Percentiles rank a stretch among this genome's conserved stretches.
phyloP scores from a whole-genome alignment of 2,888 invertebrate species.

The Argyresthia goedartella region DNA sequence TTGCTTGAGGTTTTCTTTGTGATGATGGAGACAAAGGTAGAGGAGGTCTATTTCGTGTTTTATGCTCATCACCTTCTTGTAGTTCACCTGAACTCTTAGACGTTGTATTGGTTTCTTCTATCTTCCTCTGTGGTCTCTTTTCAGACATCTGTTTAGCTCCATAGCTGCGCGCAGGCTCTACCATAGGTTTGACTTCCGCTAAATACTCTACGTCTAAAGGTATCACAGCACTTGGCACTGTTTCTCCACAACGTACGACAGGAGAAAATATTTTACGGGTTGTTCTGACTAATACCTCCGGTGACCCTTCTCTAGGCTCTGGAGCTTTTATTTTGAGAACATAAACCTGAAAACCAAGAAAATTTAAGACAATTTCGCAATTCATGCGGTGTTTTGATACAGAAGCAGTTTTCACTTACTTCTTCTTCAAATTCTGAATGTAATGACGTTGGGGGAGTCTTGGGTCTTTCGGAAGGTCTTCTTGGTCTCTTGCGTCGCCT shows the following conservation, averaged over 20 bases:
- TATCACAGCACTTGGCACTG: slow-evolving; percentile 64
- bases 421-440: slow-evolving; percentile 61
- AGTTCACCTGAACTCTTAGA: slow-evolving; percentile 47
- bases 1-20: slow-evolving; percentile 61
- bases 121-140: slow-evolving; percentile 21
- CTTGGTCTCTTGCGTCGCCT: slow-evolving; percentile 54
- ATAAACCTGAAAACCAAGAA: slow-evolving; percentile 35
- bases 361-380: background rate
- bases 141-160: slow-evolving; percentile 24
- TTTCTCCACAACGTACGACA: slow-evolving; percentile 70
- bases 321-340: slow-evolving; percentile 56
- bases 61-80: slow-evolving; percentile 44
- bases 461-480: slow-evolving; percentile 53
- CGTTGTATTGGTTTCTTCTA: slow-evolving; percentile 25
- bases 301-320: slow-evolving; percentile 45
- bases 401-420: slow-evolving; percentile 24
- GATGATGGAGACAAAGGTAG: slow-evolving; percentile 74
- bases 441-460: slow-evolving; percentile 53
- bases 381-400: too few relatives aligned
- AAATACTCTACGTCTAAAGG: slow-evolving; percentile 53
- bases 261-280: slow-evolving; percentile 85
- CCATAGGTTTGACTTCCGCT: slow-evolving; percentile 38
- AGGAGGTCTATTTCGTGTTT: slow-evolving; percentile 58
- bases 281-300: slow-evolving; percentile 83
- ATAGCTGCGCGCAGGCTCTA: slow-evolving; percentile 15